Conservation (phyloP, 2,888 invertebrate genomes). For the Noctua comes region DNA sequence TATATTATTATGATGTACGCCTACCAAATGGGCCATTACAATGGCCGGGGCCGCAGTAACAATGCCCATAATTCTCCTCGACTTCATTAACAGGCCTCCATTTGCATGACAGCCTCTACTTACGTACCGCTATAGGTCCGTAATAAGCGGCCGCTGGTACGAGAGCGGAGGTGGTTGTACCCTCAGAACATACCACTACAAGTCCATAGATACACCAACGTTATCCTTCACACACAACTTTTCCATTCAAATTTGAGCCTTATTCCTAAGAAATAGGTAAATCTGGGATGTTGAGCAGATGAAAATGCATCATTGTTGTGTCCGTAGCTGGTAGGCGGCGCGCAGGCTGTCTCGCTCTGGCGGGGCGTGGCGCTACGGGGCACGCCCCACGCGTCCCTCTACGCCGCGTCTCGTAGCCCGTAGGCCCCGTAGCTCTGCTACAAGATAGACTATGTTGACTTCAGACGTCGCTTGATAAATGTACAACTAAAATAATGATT, state of each 20-base stretch:
- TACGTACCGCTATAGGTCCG: constrained; percentile 79
- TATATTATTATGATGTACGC: constrained; percentile 88
- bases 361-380: constrained; percentile 82
- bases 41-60: constrained; percentile 86
- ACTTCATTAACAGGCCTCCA: constrained; percentile 90
- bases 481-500: constrained; percentile 50
- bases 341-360: constrained; percentile 79
- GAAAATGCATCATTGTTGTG: constrained; percentile 72
- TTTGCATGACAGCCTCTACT: constrained; percentile 88
- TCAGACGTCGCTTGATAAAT: constrained; percentile 56
- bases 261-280: constrained; percentile 67
- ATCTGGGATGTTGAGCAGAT: constrained; percentile 60
- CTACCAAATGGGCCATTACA: constrained; percentile 88
- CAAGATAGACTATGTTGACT: constrained; percentile 65
- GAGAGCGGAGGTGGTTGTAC: constrained; percentile 79
- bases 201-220: constrained; percentile 49
- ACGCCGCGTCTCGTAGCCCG: constrained; percentile 66
- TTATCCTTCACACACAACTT: constrained; percentile 27
- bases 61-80: constrained; percentile 89
- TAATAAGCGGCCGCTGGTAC: constrained; percentile 78
- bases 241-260: constrained; percentile 70
- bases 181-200: constrained; percentile 70
- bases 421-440: constrained; percentile 69
- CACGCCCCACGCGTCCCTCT: constrained; percentile 80
- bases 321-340: constrained; percentile 82